phyloP scores from a whole-genome alignment of 2,113 vertebrate species.

The Syrrhaptes paradoxus region DNA sequence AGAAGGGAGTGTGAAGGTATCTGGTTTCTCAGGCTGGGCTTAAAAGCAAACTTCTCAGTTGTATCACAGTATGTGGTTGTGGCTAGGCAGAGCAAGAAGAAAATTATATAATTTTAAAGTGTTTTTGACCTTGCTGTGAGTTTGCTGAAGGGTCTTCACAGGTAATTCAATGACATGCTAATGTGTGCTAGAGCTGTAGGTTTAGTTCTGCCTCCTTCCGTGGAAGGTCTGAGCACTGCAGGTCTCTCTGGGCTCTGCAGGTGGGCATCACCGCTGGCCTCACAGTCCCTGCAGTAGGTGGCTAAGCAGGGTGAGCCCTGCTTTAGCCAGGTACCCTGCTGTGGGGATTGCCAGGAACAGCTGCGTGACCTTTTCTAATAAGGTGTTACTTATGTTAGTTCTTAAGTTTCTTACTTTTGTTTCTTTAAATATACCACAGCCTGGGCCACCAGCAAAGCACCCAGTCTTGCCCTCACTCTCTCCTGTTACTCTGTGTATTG shows the following conservation, averaged over 20 bases:
- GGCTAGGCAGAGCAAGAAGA: neutral
- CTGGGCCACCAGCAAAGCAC: neutral
- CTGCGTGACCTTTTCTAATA: neutral
- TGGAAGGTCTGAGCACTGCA: neutral
- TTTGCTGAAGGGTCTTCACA: neutral
- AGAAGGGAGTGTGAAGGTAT: accelerated
- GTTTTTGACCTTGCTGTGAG: neutral
- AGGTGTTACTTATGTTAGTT: neutral
- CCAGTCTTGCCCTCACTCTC: neutral
- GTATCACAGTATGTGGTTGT: accelerated
- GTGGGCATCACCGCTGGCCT: neutral
- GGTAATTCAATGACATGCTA: too few species aligned
- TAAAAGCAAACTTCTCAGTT: neutral
- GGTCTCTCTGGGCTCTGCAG: neutral
- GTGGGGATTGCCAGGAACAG: neutral
- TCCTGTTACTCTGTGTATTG: neutral
- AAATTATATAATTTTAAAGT: accelerated
- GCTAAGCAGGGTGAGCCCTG: neutral
- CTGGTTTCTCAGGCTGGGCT: neutral
- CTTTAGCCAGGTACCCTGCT: neutral
- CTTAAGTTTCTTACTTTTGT: neutral
- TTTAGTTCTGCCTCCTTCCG: neutral
- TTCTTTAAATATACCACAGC: neutral
- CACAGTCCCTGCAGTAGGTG: neutral
- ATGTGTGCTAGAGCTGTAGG: accelerated